These are phyloP conservation scores for Hydraecia micacea DNA, from an alignment of 2,888 invertebrate species.

Conservation along the genomic window DNA sequence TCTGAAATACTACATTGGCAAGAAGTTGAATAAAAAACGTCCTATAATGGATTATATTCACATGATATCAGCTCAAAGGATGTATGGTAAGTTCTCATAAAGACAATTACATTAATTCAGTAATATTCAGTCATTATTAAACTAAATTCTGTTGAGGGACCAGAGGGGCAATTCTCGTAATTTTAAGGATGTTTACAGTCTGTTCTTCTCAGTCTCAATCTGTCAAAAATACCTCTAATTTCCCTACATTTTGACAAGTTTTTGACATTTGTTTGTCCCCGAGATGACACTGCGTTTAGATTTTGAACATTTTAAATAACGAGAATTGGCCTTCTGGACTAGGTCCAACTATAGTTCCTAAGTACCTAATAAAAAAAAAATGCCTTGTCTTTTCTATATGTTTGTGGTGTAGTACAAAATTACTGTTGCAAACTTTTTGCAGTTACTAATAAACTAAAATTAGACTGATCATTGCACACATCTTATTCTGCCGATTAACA, in stretches of 20 bases:
- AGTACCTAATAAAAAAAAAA: not conserved
- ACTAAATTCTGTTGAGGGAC: not conserved
- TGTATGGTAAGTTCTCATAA: conserved; percentile 92
- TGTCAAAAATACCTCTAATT: too few species aligned
- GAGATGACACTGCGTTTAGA: too few species aligned
- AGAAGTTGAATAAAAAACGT: conserved; percentile 91
- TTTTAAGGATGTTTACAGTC: too few species aligned
- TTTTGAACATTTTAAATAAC: too few species aligned
- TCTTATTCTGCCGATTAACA: conserved; percentile 16
- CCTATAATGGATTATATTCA: conserved; percentile 95
- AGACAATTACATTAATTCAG: not conserved
- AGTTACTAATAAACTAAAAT: conserved; percentile 12
- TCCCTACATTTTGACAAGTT: too few species aligned
- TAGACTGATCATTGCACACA: conserved; percentile 13
- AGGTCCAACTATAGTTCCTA: not conserved
- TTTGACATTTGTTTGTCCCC: too few species aligned
- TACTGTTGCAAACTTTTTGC: not conserved
- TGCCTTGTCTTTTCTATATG: not conserved
- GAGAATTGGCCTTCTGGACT: too few species aligned
- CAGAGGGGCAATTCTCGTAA: too few species aligned
- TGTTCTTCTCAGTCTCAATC: too few species aligned
- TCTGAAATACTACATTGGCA: conserved; percentile 92
- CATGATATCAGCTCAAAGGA: conserved; percentile 93
- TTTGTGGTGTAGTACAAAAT: not conserved
- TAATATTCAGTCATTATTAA: not conserved